phyloP scores from a whole-genome alignment of 2,797 vertebrate genomes.

The Dromococcyx pavoninus region DNA sequence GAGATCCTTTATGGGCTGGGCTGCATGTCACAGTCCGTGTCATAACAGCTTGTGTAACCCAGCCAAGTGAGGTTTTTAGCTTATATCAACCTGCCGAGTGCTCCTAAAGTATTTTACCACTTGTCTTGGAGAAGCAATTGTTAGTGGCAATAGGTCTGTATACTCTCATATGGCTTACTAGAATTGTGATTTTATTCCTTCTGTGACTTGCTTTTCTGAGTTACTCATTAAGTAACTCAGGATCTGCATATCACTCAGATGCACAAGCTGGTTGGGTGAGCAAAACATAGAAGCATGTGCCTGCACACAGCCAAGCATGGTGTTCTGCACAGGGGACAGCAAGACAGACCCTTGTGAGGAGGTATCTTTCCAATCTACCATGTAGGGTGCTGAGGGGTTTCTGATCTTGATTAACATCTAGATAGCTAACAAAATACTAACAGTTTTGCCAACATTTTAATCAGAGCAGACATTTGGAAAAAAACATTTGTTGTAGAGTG shows the following conservation, averaged over 20 bases:
- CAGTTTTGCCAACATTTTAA: neutral
- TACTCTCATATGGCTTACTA: neutral
- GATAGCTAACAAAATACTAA: neutral
- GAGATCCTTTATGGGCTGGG: neutral
- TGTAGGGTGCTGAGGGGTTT: neutral
- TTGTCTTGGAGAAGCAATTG: neutral
- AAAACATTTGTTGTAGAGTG: neutral
- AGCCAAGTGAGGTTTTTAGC: neutral
- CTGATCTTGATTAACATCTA: neutral
- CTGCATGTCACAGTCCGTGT: accelerated
- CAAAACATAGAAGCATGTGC: neutral
- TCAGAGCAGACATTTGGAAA: neutral
- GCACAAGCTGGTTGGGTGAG: neutral
- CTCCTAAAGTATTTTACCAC: neutral
- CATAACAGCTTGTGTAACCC: neutral
- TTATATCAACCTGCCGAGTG: neutral
- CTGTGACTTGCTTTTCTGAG: neutral
- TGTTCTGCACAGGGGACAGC: neutral
- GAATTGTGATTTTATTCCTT: neutral
- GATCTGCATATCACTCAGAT: neutral
- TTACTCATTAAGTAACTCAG: neutral
- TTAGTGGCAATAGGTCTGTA: neutral
- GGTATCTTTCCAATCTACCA: neutral
- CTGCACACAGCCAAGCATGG: neutral
- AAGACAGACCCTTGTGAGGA: neutral